Conservation (phyloP, 2,113 vertebrate genomes). For the Odocoileus hemionus region DNA sequence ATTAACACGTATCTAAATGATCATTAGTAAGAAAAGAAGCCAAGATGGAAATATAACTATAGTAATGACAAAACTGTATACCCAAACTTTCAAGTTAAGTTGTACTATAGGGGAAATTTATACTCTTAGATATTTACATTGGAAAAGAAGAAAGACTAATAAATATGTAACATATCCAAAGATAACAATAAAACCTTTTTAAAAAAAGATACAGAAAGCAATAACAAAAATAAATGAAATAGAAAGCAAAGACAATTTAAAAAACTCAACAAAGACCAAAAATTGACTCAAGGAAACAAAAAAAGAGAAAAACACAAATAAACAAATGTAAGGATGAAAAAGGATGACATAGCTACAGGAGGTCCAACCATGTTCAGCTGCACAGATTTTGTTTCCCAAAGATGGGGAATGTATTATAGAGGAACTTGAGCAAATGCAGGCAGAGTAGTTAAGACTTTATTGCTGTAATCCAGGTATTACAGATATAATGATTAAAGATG, state of each 20-base stretch:
- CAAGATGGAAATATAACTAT: background rate
- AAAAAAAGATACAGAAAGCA: background rate
- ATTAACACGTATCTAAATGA: background rate
- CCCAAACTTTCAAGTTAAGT: background rate
- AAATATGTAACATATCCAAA: background rate
- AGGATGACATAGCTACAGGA: background rate
- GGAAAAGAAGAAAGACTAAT: constrained; percentile 9
- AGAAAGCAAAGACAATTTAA: background rate
- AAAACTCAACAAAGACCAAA: background rate
- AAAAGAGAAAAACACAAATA: background rate
- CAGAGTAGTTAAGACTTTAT: background rate
- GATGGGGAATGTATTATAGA: background rate
- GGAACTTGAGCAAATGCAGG: background rate
- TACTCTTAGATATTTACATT: background rate
- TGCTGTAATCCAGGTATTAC: background rate
- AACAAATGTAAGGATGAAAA: background rate
- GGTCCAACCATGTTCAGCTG: background rate
- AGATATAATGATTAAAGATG: background rate
- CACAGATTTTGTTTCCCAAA: background rate
- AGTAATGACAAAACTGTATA: background rate
- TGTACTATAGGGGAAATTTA: background rate
- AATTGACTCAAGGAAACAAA: background rate
- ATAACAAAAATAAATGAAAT: background rate
- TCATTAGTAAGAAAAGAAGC: background rate
- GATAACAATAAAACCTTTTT: background rate